Percentiles rank a stretch among this genome's conserved stretches.
Conservation (phyloP, 2,113 vertebrate species). For the Cryptomyrus ogoouensis region DNA sequence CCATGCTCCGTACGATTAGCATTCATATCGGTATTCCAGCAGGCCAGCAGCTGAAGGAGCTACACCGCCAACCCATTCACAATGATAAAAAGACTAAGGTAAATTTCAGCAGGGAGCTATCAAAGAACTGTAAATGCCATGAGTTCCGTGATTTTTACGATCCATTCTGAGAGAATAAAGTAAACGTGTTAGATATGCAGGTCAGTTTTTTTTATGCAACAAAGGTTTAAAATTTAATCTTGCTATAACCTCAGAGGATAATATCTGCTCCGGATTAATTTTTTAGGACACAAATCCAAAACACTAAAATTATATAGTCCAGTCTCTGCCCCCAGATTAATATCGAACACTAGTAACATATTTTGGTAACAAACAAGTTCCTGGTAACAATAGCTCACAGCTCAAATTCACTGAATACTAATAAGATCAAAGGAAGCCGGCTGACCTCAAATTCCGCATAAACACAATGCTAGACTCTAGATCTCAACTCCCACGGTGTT, state of each 20-base stretch:
- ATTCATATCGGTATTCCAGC: not conserved
- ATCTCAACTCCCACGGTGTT: not conserved
- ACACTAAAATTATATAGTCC: not conserved
- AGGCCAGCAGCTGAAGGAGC: not conserved
- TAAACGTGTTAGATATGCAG: not conserved
- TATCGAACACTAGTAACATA: not conserved
- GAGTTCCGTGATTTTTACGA: not conserved
- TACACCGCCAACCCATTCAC: not conserved
- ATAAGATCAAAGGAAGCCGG: not conserved
- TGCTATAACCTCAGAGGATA: not conserved
- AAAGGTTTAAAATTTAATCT: not conserved
- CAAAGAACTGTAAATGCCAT: not conserved
- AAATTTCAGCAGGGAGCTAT: not conserved
- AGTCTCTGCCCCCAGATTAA: not conserved
- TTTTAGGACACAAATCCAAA: not conserved
- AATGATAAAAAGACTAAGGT: not conserved
- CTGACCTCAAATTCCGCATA: not conserved
- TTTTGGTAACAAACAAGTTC: not conserved
- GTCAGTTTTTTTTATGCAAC: not conserved
- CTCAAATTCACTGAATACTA: not conserved
- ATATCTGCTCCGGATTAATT: not conserved
- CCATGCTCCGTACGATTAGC: conserved; percentile 15
- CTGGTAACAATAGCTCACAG: not conserved
- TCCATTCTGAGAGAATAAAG: not conserved
- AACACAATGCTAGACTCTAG: not conserved